phyloP scores from a whole-genome alignment of 2,797 vertebrate genomes.

The Alcedo atthis region DNA sequence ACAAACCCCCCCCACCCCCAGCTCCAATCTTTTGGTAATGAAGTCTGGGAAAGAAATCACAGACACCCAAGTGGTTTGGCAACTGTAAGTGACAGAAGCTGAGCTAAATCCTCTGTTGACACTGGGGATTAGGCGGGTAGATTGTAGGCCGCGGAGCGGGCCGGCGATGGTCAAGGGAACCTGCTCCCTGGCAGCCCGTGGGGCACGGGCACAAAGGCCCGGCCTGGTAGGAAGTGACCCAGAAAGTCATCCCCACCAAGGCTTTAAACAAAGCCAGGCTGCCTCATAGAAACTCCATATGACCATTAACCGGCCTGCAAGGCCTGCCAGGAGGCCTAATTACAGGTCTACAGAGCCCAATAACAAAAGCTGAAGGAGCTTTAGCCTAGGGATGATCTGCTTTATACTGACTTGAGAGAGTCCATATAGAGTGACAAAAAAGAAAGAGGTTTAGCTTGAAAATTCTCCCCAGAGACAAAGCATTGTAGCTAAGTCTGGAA shows the following conservation, averaged over 20 bases:
- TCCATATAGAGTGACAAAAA: conserved; percentile 93
- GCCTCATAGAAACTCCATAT: conserved; percentile 87
- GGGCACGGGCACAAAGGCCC: conserved; percentile 85
- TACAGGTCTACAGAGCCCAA: conserved; percentile 96
- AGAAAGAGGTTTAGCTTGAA: conserved; percentile 90
- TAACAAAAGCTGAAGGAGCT: conserved; percentile 97
- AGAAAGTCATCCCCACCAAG: conserved; percentile 91
- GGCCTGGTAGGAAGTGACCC: conserved; percentile 97
- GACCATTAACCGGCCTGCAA: conserved; percentile 89
- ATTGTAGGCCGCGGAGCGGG: conserved; percentile 75
- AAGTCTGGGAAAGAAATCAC: conserved; percentile 80
- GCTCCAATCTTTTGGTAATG: conserved; percentile 53
- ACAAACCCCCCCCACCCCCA: too few relatives aligned
- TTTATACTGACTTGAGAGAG: conserved; percentile 98
- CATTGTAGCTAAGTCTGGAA: conserved; percentile 82
- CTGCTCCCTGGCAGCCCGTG: conserved; percentile 82
- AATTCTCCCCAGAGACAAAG: conserved; percentile 92
- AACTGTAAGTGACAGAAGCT: conserved; percentile 86
- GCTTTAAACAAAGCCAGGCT: conserved; percentile 93
- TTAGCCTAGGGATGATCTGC: conserved; percentile 99
- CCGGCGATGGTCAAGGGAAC: conserved; percentile 84
- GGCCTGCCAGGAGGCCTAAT: conserved; percentile 92
- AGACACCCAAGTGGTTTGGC: conserved; percentile 86
- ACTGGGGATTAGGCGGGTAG: conserved; percentile 84
- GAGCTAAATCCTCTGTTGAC: conserved; percentile 88